phyloP scores from a whole-genome alignment of 2,888 invertebrate species.

The Trichogramma dendrolimi region DNA sequence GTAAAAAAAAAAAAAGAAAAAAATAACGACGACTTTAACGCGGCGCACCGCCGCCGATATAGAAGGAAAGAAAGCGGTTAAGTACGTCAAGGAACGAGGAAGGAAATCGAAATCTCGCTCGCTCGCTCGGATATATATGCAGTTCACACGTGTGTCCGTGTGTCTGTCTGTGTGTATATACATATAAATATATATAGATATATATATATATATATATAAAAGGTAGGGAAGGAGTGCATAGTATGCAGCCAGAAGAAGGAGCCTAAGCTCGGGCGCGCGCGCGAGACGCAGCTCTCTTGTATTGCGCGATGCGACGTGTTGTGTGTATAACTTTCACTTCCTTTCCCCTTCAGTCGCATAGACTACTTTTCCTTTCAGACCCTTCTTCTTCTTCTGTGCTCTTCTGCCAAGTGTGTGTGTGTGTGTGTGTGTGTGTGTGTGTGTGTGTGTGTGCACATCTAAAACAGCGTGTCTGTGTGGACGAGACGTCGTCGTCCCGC shows the following conservation, averaged over 20 bases:
- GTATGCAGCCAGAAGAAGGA: constrained; percentile 27
- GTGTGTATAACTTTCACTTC: constrained; percentile 50
- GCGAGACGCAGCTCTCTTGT: constrained; percentile 36
- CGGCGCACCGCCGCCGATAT: not conserved
- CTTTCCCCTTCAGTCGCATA: constrained; percentile 47
- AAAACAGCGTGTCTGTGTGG: too few relatives aligned
- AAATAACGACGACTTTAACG: not conserved
- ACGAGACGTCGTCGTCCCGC: too few relatives aligned
- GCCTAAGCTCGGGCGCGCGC: constrained; percentile 40
- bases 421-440: too few relatives aligned
- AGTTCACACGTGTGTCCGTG: constrained; percentile 19
- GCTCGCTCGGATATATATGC: constrained; percentile 7
- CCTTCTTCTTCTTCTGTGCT: constrained; percentile 31
- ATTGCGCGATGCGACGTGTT: constrained; percentile 33
- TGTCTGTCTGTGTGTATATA: constrained; percentile 18
- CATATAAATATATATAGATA: constrained; percentile 18
- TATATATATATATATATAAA: constrained; percentile 24
- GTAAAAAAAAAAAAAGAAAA: not conserved
- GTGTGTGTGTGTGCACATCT: too few relatives aligned
- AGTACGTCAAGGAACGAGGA: constrained; percentile 3
- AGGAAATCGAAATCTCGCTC: constrained; percentile 27
- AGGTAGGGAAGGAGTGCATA: constrained; percentile 16
- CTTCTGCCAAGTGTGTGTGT: constrained; percentile 7
- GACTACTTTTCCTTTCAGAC: constrained; percentile 41
- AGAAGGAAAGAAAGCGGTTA: not conserved